Base-by-base conservation (phyloP, 2,888 invertebrate species). In the Plemyria rubiginata region DNA sequence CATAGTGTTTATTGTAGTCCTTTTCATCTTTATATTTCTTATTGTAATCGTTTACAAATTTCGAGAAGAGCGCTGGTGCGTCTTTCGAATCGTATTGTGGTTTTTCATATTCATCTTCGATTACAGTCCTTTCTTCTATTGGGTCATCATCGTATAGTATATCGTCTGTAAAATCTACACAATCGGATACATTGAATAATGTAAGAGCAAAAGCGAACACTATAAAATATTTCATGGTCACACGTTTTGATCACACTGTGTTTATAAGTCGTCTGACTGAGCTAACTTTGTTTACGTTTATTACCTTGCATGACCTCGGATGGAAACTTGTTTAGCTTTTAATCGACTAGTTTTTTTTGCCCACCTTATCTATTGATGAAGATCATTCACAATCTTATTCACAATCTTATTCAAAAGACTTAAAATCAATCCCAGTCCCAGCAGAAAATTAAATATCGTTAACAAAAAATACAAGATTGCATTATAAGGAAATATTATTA, bases 71-170 rank as follows among this genome's bases (percentile, higher is more conserved):
- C 2, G 69, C 48, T 6, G 76, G 75, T 2, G 85, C 86, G 38
- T 90, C 79, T 3, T 81, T 77, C 40, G 89, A 16, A 22, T 87
- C 69, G 62, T 89, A 90, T 6, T 76, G 67, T 2, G 79, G 77
- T 58, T 78, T 78, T 16, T 68, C 64, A 8, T 70, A 54, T 3
- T 74, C 49, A 0, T 74, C 68, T 50, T 13, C 61, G 5, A 68
- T 59, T 4, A 70, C 66, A 8, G 48, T 50, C 12, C 67, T 50
- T 8, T 40, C 62, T 57, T 62, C 48, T 8, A 22, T 11, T 9
- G 51, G 28, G 4, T 58, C 54, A 43, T 58, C 54, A 43, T 63
- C 54, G 50, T 67, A 67, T 38, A 52, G 22, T 22, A 72, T 65
- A 11, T 68, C 68, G 9, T 66, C 65, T 22, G 57, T 60, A 49